Evolutionary conservation across 1,140 invertebrate genomes (phyloP).

Genomic region (Dendroctonus ponderosae): DNA sequence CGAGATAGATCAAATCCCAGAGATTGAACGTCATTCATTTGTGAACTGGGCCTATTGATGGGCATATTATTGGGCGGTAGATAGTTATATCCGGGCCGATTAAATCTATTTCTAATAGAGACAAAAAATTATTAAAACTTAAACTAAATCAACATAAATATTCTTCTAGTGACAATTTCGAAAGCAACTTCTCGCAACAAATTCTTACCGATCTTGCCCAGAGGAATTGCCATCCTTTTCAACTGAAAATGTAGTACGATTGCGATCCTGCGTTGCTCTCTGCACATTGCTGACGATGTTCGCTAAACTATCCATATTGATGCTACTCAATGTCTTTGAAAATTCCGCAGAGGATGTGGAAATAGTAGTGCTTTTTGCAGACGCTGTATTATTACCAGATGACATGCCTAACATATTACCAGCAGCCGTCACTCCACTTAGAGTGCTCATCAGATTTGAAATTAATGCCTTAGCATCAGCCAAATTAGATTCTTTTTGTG

Average conservation of each 20-base stretch:
- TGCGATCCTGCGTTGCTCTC: background rate
- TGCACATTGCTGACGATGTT: slow-evolving; percentile 41
- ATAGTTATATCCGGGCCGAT: too few relatives aligned
- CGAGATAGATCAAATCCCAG: too few relatives aligned
- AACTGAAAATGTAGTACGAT: background rate
- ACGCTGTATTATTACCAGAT: background rate
- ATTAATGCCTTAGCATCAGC: slow-evolving; percentile 60
- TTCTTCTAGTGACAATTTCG: background rate
- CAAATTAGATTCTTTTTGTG: slow-evolving; percentile 47
- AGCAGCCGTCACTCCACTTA: slow-evolving; percentile 8
- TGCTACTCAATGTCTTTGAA: slow-evolving; percentile 32
- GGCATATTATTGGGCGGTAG: too few relatives aligned
- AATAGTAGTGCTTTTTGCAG: background rate
- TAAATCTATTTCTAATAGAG: background rate
- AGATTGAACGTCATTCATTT: too few relatives aligned
- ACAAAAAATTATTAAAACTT: background rate
- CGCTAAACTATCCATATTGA: slow-evolving; percentile 41
- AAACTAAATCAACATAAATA: background rate
- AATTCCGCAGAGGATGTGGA: slow-evolving; percentile 34
- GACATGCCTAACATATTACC: slow-evolving; percentile 32
- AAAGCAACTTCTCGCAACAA: background rate
- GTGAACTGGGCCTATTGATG: too few relatives aligned
- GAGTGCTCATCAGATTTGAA: slow-evolving; percentile 60
- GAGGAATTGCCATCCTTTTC: background rate
- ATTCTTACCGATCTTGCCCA: background rate